Base-by-base conservation (phyloP, 2,888 invertebrate species). In the Sminthurides aquaticus region DNA sequence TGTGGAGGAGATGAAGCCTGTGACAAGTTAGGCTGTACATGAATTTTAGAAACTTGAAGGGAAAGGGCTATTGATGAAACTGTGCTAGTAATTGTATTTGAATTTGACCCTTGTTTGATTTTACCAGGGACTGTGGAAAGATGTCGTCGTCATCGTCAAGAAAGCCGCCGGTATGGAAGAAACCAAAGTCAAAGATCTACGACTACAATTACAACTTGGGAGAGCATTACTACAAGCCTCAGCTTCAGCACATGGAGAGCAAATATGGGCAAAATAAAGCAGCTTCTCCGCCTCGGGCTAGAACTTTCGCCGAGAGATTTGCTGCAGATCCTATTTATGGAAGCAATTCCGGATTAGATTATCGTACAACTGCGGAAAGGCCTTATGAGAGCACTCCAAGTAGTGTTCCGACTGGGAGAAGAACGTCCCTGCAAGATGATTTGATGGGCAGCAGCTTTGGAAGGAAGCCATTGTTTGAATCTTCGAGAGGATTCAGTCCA, bases 121-220 rank as follows among this genome's bases (percentile, higher is more conserved):
- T n/a, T n/a, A n/a, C n/a, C n/a, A n/a, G n/a, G n/a, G n/a, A n/a
- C n/a, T n/a, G n/a, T n/a, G n/a, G n/a, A n/a, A n/a, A n/a, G n/a
- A n/a, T n/a, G n/a, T n/a, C n/a, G n/a, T n/a, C n/a, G n/a, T n/a
- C n/a, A n/a, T n/a, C 65, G 1, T 24, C 60, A 8, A 62, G 64
- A 52, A 70, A 68, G 43, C 68, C 68, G 11, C 65, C 69, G 57
- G 62, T 64, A 59, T 74, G 74, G 74, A 71, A 67, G 56, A 68
- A 88, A 78, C 87, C 88, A 71, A 84, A 90, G 75, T 90, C 90
- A 28, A 87, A 87, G 79, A 87, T 91, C 76, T 91, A 91, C 78
- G 89, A 90, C 77, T 88, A 88, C 79, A 91, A 90, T 79, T 90
- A 89, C 81, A 86, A 88, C 28, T 56, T 74, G 18, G 74, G 74